phyloP scores from a whole-genome alignment of 2,888 invertebrate genomes.

The Idaea biselata region DNA sequence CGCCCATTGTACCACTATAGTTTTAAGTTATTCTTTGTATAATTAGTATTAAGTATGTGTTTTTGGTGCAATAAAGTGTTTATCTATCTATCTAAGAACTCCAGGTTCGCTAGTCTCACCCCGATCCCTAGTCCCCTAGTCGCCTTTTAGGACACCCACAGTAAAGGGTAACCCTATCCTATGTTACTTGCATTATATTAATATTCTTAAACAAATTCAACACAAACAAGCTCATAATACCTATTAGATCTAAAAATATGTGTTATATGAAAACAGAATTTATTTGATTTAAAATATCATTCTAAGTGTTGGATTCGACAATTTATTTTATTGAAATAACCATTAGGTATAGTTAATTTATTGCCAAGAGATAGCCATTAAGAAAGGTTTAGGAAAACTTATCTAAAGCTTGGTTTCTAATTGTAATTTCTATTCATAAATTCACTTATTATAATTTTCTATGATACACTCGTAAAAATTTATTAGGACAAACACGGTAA shows the following conservation, averaged over 20 bases:
- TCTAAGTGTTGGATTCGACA: constrained; percentile 42
- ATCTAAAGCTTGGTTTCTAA: constrained; percentile 41
- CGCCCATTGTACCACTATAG: too few species aligned
- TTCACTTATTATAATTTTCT: background rate
- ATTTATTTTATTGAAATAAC: constrained; percentile 54
- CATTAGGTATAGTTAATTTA: constrained; percentile 55
- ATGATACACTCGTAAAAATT: background rate
- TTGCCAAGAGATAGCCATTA: constrained; percentile 42
- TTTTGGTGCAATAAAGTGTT: too few species aligned
- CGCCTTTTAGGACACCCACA: too few species aligned
- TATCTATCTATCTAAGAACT: too few species aligned
- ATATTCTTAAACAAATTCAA: background rate
- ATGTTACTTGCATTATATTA: too few species aligned
- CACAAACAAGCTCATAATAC: background rate
- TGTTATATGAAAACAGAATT: constrained; percentile 18
- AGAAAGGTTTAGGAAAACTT: constrained; percentile 35
- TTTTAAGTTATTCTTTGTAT: too few species aligned
- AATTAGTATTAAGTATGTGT: too few species aligned
- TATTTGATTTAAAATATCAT: constrained; percentile 19
- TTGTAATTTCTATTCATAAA: constrained; percentile 49
- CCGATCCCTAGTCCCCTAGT: too few species aligned
- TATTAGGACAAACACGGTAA: constrained; percentile 20
- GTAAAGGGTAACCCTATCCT: too few species aligned
- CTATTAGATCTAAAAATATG: constrained; percentile 10
- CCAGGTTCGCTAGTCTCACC: too few species aligned